Evolutionary conservation across 1,140 invertebrate species (phyloP), one percentile per base, ranked within the genome.

Genomic region (Leptonema lineaticorne): DNA sequence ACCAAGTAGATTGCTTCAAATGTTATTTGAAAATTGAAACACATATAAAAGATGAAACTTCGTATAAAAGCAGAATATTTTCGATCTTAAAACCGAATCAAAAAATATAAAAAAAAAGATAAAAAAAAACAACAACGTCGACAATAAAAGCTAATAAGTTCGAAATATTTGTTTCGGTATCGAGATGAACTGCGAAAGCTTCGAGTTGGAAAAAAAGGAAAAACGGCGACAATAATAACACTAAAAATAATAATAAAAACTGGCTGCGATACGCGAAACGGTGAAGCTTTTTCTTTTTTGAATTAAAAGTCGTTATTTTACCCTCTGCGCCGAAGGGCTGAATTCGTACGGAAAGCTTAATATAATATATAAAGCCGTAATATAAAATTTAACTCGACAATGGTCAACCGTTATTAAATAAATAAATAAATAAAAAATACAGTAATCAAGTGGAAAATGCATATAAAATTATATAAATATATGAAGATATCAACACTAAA

Each of bases 301-400:
- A 59, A 59, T 59, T 59, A 59, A 59, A 59, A 59, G 28, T 59
- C 57, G 30, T 59, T 59, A 59, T 59, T 59, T 59, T 29, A 59
- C 57, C 57, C 1, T 11, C 50, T 24, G 22, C 9, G 9, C 50
- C 50, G 20, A 7, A 24, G 11, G 22, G 2, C 22, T 24, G 11
- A 4, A 20, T 8, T 11, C 22, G 18, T 7, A 7, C 50, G 50
- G 27, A 53, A 53, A 14, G 22, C 50, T 53, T 53, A 53, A 53
- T n/a, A n/a, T n/a, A n/a, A n/a, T 59, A 33, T 59, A 59, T 59
- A 59, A 59, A 29, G 30, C 28, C 24, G 30, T 59, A 30, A 59
- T 33, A 59, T 59, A 37, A 29, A 59, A 29, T 53, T 53, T 53
- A 53, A 24, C 22, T 53, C 50, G 50, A 24, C 50, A 53, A 53